Conservation (phyloP, 1,140 invertebrate genomes). For the Hydropsyche tenuis region DNA sequence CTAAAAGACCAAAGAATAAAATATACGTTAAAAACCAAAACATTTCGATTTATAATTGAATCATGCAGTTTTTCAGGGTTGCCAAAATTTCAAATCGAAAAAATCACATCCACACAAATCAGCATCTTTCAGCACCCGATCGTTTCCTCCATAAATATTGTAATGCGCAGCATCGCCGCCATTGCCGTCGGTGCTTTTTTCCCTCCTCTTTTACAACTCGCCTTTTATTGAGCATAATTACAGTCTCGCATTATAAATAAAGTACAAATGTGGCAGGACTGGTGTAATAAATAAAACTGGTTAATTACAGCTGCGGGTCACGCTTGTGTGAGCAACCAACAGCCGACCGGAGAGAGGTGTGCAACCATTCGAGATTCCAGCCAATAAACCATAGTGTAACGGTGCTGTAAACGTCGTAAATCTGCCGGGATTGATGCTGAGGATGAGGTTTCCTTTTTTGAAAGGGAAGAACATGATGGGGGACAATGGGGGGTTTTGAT, state of each 20-base stretch:
- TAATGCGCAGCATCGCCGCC: neutral
- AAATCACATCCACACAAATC: neutral
- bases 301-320: conserved; percentile 49
- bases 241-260: conserved; percentile 50
- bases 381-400: too few relatives aligned
- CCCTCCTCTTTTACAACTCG: conserved; percentile 47
- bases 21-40: too few relatives aligned
- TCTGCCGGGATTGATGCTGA: too few relatives aligned
- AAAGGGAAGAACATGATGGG: too few relatives aligned
- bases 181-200: conserved; percentile 42
- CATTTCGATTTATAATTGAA: too few relatives aligned
- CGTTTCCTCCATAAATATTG: neutral
- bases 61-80: too few relatives aligned
- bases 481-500: too few relatives aligned
- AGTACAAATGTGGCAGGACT: conserved; percentile 50
- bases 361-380: too few relatives aligned
- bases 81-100: too few relatives aligned
- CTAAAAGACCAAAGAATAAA: too few relatives aligned
- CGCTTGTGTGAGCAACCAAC: conserved; percentile 35
- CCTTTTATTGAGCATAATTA: conserved; percentile 52
- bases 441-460: too few relatives aligned
- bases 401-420: too few relatives aligned
- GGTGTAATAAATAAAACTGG: conserved; percentile 51
- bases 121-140: neutral
- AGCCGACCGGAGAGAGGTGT: neutral